A percentile compares a stretch with the other conserved stretches of the same genome.
Evolutionary conservation across 23 tunicate genomes (phyloP).

Genomic region (Botrylloides violaceus): DNA sequence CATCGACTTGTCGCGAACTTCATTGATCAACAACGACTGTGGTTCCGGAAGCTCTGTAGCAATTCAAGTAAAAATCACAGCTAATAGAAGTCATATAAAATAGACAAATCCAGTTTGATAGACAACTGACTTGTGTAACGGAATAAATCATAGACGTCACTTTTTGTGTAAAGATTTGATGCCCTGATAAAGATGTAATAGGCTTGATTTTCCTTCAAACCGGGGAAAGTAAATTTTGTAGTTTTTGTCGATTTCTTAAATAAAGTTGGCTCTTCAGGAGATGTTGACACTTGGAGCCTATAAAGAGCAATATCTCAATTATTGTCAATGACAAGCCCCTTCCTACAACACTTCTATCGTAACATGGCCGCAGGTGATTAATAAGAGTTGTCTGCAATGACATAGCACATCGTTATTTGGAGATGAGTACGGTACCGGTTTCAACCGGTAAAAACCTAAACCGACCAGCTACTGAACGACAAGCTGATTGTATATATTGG

Average conservation of each 20-base stretch:
- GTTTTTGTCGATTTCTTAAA: slow-evolving; percentile 2
- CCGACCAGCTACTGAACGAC: too few species aligned
- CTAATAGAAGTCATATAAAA: too few species aligned
- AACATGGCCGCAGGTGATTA: too few species aligned
- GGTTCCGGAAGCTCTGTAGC: slow-evolving; percentile 61
- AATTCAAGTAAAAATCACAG: slow-evolving; percentile 4
- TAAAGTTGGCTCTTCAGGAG: background rate
- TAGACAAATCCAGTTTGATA: too few species aligned
- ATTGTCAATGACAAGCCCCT: too few species aligned
- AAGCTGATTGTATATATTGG: too few species aligned
- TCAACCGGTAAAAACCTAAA: too few species aligned
- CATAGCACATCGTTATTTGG: too few species aligned
- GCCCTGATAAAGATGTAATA: slow-evolving; percentile 65
- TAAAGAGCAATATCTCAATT: background rate
- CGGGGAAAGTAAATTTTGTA: slow-evolving; percentile 13
- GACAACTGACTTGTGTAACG: slow-evolving; percentile 79
- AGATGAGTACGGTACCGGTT: too few species aligned
- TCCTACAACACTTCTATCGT: too few species aligned
- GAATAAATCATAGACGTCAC: slow-evolving; percentile 21
- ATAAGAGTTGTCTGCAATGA: too few species aligned
- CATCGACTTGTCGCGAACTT: slow-evolving; percentile 33
- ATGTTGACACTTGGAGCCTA: background rate
- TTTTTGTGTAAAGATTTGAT: slow-evolving; percentile 49
- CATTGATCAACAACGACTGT: slow-evolving; percentile 36
- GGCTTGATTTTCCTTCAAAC: slow-evolving; percentile 33